These are phyloP conservation scores for Melitaea cinxia DNA, from an alignment of 1,140 invertebrate species.

Conservation along the genomic window DNA sequence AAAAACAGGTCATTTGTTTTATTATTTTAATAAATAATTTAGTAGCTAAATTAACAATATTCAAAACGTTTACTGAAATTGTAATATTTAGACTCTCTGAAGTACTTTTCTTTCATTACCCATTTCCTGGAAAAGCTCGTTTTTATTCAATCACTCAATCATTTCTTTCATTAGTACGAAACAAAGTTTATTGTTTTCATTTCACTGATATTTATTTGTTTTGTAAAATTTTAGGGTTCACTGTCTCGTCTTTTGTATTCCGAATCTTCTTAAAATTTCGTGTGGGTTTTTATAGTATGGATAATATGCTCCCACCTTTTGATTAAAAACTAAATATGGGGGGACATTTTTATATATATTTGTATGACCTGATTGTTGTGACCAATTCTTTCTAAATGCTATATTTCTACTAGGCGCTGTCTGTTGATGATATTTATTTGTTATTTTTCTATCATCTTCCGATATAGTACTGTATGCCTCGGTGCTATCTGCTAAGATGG, in stretches of 20 bases:
- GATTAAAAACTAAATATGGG: constrained; percentile 68
- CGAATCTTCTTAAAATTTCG: constrained; percentile 52
- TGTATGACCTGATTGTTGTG: constrained; percentile 26
- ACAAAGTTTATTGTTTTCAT: no score
- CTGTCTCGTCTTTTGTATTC: constrained; percentile 9
- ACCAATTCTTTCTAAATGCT: constrained; percentile 51
- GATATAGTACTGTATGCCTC: constrained; percentile 22
- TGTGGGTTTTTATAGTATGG: constrained; percentile 64
- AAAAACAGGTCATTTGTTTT: no score
- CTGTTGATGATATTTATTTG: constrained; percentile 28
- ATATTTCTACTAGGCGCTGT: neutral
- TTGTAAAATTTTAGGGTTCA: constrained; percentile 28
- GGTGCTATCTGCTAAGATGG: constrained; percentile 31
- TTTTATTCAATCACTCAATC: no score
- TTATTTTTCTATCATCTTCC: neutral
- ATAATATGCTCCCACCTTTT: constrained; percentile 63
- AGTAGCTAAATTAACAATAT: no score
- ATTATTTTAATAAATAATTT: no score
- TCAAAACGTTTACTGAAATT: no score
- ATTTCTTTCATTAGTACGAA: no score
- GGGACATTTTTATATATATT: constrained; percentile 47
- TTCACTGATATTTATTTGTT: no score
- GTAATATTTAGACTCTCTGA: no score
- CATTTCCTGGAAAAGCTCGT: no score
- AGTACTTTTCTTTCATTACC: no score